Base-by-base conservation (phyloP, 2,797 vertebrate genomes). In the Dryobates pubescens region DNA sequence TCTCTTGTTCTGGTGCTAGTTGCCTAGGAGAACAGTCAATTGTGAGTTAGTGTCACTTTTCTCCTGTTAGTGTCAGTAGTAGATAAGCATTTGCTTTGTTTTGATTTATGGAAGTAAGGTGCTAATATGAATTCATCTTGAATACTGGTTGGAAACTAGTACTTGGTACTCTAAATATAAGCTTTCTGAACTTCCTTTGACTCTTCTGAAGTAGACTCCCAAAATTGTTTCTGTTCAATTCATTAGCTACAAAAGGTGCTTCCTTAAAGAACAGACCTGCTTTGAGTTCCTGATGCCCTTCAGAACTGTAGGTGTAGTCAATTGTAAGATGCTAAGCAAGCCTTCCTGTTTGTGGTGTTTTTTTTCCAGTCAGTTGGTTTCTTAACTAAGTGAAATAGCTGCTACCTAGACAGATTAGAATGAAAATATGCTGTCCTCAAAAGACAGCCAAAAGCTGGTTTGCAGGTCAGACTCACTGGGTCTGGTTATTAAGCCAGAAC, bases 301-400 rank as follows among this genome's bases (percentile, higher is more conserved):
- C 10, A 15, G 58, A 82, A 65, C 20, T 71, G 24, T 64, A 88
- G 74, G 34, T 83, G 34, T 86, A 86, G 54, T 72, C 36, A 77
- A 4, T 19, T 59, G 2, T 57, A 89, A 88, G 76, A 49, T 57
- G 62, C n/a, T 78, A 88, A 70, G 29, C n/a, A 83, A 86, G 53
- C 11, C 20, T 63, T 81, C 24, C 26, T 57, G 7, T 45, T 95
- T 88, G 38, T 43, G 6, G 16, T 41, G 9, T 5, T 27, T 27
- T 54, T 45, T 92, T 69, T 58, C 59, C 41, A 65, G 38, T 87
- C 77, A 90, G 43, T 71, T 78, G 58, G 29, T 81, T 93, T 81
- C 59, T 89, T 81, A 89, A 81, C 82, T 88, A 51, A 90, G 54
- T 78, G 63, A 83, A 83, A 75, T 75, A 88, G 78, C 43, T 4